Conservation (phyloP, 2,797 vertebrate genomes). For the Remorina albescens region DNA sequence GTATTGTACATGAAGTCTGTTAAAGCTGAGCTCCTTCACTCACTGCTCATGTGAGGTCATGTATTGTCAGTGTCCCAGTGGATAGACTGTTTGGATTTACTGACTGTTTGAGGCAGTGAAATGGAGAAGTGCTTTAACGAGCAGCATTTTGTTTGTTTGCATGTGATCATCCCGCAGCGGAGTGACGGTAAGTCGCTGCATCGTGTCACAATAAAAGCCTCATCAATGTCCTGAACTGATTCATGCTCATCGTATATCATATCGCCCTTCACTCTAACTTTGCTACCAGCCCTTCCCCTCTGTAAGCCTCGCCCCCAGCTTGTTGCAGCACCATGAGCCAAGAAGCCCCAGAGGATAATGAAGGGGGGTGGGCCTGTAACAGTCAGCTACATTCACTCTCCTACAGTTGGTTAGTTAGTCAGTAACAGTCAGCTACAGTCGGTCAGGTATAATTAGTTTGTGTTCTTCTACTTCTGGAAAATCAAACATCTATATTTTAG, state of each 20-base stretch:
- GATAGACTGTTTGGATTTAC: too few species aligned
- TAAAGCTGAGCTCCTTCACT: slow-evolving; percentile 56
- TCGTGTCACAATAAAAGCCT: slow-evolving; percentile 60
- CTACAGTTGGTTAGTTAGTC: too few species aligned
- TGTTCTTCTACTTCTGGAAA: too few species aligned
- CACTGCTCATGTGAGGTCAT: background rate
- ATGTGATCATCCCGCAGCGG: slow-evolving; percentile 51
- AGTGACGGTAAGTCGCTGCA: slow-evolving; percentile 78
- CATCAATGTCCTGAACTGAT: slow-evolving; percentile 40
- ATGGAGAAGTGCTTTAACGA: slow-evolving; percentile 44
- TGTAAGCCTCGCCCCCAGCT: slow-evolving; percentile 24
- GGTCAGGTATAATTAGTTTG: too few species aligned
- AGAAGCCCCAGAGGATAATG: too few species aligned
- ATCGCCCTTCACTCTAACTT: slow-evolving; percentile 47
- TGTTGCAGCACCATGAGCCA: slow-evolving; percentile 61
- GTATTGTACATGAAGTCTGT: slow-evolving; percentile 62
- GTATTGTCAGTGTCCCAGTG: too few species aligned
- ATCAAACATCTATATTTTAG: background rate
- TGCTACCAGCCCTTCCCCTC: slow-evolving; percentile 41
- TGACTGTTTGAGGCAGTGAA: background rate
- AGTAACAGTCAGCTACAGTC: too few species aligned
- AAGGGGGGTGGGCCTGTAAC: too few species aligned
- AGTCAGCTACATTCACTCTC: too few species aligned
- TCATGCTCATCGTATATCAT: slow-evolving; percentile 39
- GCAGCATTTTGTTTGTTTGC: slow-evolving; percentile 44